Conservation (phyloP, 2,888 invertebrate genomes). For the Megalurothrips usitatus region DNA sequence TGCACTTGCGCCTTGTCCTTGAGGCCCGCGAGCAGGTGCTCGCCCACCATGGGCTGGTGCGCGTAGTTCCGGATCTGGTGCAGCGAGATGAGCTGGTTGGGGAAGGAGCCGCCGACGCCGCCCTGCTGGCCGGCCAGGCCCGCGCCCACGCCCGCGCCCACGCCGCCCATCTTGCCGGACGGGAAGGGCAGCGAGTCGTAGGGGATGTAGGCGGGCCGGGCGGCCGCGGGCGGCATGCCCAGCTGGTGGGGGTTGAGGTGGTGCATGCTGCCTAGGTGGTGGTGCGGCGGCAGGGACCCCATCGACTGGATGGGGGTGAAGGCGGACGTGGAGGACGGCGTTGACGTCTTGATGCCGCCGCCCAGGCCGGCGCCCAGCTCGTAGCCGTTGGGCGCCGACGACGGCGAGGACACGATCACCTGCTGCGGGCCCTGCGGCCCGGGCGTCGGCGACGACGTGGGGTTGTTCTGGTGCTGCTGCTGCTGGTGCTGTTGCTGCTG, state of each 20-base stretch:
- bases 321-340: constrained; percentile 72
- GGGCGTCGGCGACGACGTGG: constrained; percentile 47
- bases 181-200: constrained; percentile 90
- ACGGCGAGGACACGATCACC: constrained; percentile 44
- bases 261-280: constrained; percentile 50
- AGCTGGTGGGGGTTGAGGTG: constrained; percentile 53
- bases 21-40: constrained; percentile 41
- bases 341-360: constrained; percentile 43
- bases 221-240: constrained; percentile 37
- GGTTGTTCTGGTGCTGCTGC: constrained; percentile 48
- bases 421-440: constrained; percentile 40
- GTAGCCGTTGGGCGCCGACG: constrained; percentile 47
- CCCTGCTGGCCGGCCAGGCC: constrained; percentile 42
- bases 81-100: constrained; percentile 88
- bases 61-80: constrained; percentile 96
- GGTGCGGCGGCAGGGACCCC: constrained; percentile 58
- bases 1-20: constrained; percentile 41
- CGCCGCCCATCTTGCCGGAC: constrained; percentile 35
- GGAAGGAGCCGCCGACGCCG: constrained; percentile 59
- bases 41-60: constrained; percentile 64
- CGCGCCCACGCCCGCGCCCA: constrained; percentile 39
- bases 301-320: constrained; percentile 92
- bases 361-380: constrained; percentile 43
- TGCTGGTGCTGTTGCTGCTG: constrained; percentile 42
- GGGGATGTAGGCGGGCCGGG: constrained; percentile 61